phyloP scores from a whole-genome alignment of 1,140 invertebrate genomes.

The Microplitis mediator region DNA sequence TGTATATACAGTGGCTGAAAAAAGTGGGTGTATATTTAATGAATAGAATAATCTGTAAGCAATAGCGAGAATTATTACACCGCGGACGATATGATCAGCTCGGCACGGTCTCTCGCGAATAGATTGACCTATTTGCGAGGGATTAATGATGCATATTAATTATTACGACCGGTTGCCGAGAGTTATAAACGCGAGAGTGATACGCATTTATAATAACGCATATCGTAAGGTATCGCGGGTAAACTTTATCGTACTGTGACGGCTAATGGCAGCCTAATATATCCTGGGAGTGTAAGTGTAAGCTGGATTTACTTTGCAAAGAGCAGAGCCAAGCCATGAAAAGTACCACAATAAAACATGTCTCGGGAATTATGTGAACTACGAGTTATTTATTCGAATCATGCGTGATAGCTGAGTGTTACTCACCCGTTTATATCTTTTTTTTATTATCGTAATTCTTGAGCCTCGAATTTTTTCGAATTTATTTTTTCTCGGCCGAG shows the following conservation, averaged over 20 bases:
- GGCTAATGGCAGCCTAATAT: slow-evolving; percentile 7
- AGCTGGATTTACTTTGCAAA: no score
- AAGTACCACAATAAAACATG: slow-evolving; percentile 1
- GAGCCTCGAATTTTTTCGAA: neutral
- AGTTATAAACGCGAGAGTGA: slow-evolving; percentile 25
- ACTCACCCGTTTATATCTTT: neutral
- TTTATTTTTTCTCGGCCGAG: neutral
- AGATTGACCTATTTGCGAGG: slow-evolving; percentile 27
- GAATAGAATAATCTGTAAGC: no score
- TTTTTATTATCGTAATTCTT: neutral
- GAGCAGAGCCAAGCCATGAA: no score
- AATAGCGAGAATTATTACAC: neutral
- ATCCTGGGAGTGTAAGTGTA: neutral
- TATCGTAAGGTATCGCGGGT: slow-evolving; percentile 21
- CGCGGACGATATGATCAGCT: slow-evolving; percentile 21
- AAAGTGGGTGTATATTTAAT: no score
- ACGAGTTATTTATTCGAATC: slow-evolving; percentile 27
- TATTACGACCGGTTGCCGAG: slow-evolving; percentile 24
- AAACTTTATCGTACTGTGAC: slow-evolving; percentile 24
- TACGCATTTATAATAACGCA: slow-evolving; percentile 22
- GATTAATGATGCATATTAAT: slow-evolving; percentile 30
- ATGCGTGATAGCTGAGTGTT: slow-evolving; percentile 1
- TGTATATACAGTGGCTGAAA: no score
- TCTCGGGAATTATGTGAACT: neutral
- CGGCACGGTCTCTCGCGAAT: neutral